Base-by-base conservation (phyloP, 2,797 vertebrate genomes). In the Syndactyla subalaris region DNA sequence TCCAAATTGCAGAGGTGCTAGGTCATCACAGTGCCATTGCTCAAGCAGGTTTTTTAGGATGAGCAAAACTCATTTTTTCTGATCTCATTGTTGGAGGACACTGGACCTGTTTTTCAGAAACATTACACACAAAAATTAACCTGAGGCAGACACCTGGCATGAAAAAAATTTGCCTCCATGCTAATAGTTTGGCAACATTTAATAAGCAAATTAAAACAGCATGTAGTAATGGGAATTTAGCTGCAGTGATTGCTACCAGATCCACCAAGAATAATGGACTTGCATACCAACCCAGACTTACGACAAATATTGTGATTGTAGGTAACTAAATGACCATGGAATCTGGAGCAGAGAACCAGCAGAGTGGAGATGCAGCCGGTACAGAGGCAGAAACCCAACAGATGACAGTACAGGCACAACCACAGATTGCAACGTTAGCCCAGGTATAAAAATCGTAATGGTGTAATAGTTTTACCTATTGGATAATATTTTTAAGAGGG, bases 251-350 rank as follows among this genome's bases (percentile, higher is more conserved):
- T 83, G 76, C 93, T 85, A 38, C 77, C 88, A 94, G 80, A 88
- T 91, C 75, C 92, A 89, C 74, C 77, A 90, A 39, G 77, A 85
- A 26, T 68, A 76, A 89, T 92, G 89, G 80, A 91, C 59, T 87
- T 95, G 86, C 93, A 79, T 95, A 63, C 89, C 88, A 95, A 81
- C 68, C 90, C 97, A 95, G 91, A 96, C 94, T 96, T 96, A 97
- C 5, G 54, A 88, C 81, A 97, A 96, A 98, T 98, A 75, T 97
- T 98, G 83, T 98, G 95, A 97, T 98, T 97, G 90, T 98, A 99
- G 99, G 98, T 98, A 96, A 99, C 98, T 99, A 98, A 98, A 99
- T 99, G 99, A 99, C 98, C 98, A 99, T 99, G 99, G 99, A 99
- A 98, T 99, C 99, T 98, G 99, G 98, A 98, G 98, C 99, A 98